Base-by-base conservation (phyloP, 2,113 vertebrate species). In the Loxodonta africana region DNA sequence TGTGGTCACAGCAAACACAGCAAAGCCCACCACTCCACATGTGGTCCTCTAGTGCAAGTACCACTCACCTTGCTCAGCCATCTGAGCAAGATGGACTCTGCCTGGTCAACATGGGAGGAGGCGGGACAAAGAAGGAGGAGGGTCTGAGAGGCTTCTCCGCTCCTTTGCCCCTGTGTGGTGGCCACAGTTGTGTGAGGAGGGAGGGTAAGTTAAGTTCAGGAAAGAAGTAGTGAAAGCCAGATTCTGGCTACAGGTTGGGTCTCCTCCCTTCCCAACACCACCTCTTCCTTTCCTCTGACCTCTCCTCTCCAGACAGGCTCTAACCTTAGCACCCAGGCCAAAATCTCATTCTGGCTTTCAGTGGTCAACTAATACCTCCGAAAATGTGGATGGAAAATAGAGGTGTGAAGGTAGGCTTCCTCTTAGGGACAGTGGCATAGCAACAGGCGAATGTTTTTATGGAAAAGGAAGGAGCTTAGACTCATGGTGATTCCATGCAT, bases 31-130 rank as follows among this genome's bases (percentile, higher is more conserved):
- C 48, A 1, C 0, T 41, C 6, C 46, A 53, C 12, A 6, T 17
- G 1, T 33, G 57, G 51, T 21, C 80, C 37, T 53, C 33, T 26
- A 6, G 30, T 18, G n/a, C 0, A 26, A 0, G n/a, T 15, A 9
- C 26, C 77, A 5, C 11, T 60, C 1, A 6, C 62, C 37, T 73
- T 9, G 8, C 14, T 71, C 18, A 33, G 33, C 33, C 30, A 71
- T 17, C 69, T 2, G 69, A 71, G 67, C 67, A 71, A n/a, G 69
- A 71, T 12, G 30, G 15, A 21, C 76, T 60, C 48, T 41, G 48
- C 71, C 7, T 20, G n/a, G 25, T 41, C 41, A 37, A 21, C 57
- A 6, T 4, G 9, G 21, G 67, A 6, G 57, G 26, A 28, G 21
- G 62, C 9, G 21, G 6, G 62, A 63, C 9, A 26, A 26, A 63